Evolutionary conservation across 2,113 vertebrate genomes (phyloP).

Genomic region (Leucosticte australis): DNA sequence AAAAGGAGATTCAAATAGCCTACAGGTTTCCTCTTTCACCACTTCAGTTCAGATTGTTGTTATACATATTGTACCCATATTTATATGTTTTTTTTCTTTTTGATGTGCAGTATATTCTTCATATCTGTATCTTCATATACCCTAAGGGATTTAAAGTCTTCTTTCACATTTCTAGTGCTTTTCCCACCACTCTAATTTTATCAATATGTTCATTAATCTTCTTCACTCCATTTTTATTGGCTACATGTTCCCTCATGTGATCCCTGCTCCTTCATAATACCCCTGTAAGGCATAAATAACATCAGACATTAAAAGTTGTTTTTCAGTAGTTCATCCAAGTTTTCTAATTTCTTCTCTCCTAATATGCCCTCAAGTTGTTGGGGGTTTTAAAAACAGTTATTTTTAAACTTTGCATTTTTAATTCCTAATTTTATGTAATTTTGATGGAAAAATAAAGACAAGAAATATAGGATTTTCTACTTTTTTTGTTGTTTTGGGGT

Average conservation of each 20-base stretch:
- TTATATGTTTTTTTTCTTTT: background rate
- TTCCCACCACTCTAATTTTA: background rate
- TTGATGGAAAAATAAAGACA: background rate
- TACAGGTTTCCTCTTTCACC: background rate
- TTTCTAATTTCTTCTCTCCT: background rate
- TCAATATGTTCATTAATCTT: background rate
- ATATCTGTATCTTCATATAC: background rate
- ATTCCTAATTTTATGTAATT: background rate
- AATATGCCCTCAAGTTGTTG: background rate
- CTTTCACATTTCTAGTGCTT: background rate
- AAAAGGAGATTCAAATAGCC: background rate
- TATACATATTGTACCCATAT: rapidly evolving
- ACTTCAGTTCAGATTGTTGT: background rate
- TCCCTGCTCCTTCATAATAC: background rate
- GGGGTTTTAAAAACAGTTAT: rapidly evolving
- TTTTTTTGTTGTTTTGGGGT: rapidly evolving
- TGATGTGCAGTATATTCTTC: background rate
- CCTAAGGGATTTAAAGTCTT: background rate
- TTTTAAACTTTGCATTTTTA: background rate
- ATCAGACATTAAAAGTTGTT: background rate
- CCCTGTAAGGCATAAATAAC: background rate
- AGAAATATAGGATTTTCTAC: background rate
- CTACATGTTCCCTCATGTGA: background rate
- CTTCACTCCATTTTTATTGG: background rate
- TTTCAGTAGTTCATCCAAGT: background rate